Evolutionary conservation across 1,140 invertebrate species (phyloP), one percentile per base, ranked within the genome.

Genomic region (Listronotus oregonensis): DNA sequence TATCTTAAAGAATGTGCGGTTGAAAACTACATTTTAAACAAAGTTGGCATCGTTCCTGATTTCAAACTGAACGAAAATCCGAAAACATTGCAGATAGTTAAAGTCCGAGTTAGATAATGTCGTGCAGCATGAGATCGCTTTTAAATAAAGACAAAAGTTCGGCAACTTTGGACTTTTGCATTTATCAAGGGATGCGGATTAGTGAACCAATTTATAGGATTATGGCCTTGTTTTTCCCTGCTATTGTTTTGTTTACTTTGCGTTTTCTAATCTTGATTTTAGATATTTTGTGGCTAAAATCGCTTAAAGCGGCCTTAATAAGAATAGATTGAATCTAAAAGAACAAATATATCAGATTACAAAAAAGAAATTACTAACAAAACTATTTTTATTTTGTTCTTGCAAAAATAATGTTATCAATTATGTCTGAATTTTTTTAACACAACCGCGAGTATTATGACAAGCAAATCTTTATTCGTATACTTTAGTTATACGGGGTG

Each of bases 81-180:
- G 50, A 37, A 52, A 37, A 31, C 50, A 14, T 52, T 52, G 5
- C 27, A 8, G 18, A 31, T 52, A 52, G 21, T 52, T 52, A 9
- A 31, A 52, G 27, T 52, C 50, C 50, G 27, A 52, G 17, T 52
- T 18, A 27, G 50, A 52, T 52, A 52, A 52, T 52, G 50, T 52
- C 50, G 50, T 27, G 7, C 34, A 37, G 34, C 34, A 37, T 37
- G 34, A 37, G 43, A 46, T 46, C 43, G 43, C 50, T 37, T 32
- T 31, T 52, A 52, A 52, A 18, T 52, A 52, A 52, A 37, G 17
- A 14, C 15, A 52, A 52, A 52, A 52, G n/a, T 31, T 31, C 50
- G n/a, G 50, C 17, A 46, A 46, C 43, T 46, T 18, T 46, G 43
- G 14, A 18, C 43, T 18, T 18, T 18, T 14, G 17, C 50, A 52